Base-by-base conservation (phyloP, 2,113 vertebrate genomes). In the Myiozetetes cayanensis region DNA sequence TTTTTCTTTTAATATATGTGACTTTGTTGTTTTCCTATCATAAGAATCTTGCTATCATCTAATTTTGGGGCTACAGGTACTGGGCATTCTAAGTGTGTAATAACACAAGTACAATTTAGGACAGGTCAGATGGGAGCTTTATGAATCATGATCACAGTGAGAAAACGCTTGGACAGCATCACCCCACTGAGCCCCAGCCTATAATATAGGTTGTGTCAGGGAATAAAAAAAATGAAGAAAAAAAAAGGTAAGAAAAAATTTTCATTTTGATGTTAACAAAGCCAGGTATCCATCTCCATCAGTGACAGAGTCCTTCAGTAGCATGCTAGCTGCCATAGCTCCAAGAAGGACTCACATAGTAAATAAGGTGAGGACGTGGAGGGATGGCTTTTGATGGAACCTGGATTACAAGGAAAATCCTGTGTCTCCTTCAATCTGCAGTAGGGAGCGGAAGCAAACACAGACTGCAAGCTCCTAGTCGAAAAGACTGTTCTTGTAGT, bases 341-440 rank as follows among this genome's bases (percentile, higher is more conserved):
- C 44, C 63, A 53, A 62, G 68, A 39, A 75, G 21, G 37, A 49
- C 31, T 87, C 46, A 35, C 41, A 63, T 5, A 37, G 23, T 28
- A 62, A 47, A 75, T 39, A 53, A 33, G 10, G n/a, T 22, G 61
- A 90, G 44, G 22, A 52, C 0, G 0, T 31, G 35, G 31, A 65
- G 31, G 20, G 52, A 35, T 33, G 39, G 62, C 28, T 74, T 18
- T 61, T 70, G 24, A 1, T 76, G 50, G 22, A 49, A 14, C 27
- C 14, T 43, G 12, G 24, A 19, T 19, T 33, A 49, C 1, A 14
- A 35, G 19, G 22, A 11, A 10, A 55, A 44, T 0, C 19, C 7
- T 5, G 0, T 7, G 25, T 41, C 1, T 1, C 28, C 70, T 41
- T 78, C 15, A 6, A 0, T 43, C 56, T 35, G 50, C 10, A 3